Base-by-base conservation (phyloP, 2,888 invertebrate genomes). In the Pollenia angustigena region DNA sequence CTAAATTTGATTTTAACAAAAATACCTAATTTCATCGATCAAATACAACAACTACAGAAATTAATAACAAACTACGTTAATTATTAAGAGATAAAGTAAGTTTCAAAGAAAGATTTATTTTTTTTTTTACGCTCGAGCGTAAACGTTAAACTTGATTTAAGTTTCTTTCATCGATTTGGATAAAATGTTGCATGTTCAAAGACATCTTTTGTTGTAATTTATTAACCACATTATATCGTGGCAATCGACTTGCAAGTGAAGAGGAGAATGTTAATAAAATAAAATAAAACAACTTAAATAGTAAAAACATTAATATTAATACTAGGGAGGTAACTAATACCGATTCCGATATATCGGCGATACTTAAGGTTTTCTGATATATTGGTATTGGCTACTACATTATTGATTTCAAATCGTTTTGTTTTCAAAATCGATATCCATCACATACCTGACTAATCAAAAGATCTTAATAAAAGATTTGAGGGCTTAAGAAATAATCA, bases 21-120 rank as follows among this genome's bases (percentile, higher is more conserved):
- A 85, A 79, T 83, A 83, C 84, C 79, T 83, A 86, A 87, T 85
- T 87, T 79, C 87, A 86, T 84, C 83, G 81, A 88, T 87, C 86
- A 85, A 80, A 54, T 79, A 74, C 48, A 71, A 76, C 48, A 81
- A 72, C 85, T 88, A 32, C 4, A 6, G 32, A 32, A 88, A 88
- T 88, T 88, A 88, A 88, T 88, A 85, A 85, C 4, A 58, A 56
- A 64, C 62, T 46, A 64, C 12, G 18, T 32, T 23, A 11, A 64
- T 50, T 62, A 82, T 69, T 60, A 52, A 60, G 64, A 69, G 52
- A 42, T 48, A 23, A 60, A 58, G n/a, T 48, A 46, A 58, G 48
- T 86, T 86, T 76, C 71, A 75, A 71, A 82, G 83, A 86, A 66
- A 1, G 4, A 10, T 46, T n/a, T 14, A 46, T 46, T 32, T 46